A percentile compares a stretch with the other conserved stretches of the same genome.
Evolutionary conservation across 2,113 vertebrate species (phyloP).

Genomic region (Malurus cyaneus): DNA sequence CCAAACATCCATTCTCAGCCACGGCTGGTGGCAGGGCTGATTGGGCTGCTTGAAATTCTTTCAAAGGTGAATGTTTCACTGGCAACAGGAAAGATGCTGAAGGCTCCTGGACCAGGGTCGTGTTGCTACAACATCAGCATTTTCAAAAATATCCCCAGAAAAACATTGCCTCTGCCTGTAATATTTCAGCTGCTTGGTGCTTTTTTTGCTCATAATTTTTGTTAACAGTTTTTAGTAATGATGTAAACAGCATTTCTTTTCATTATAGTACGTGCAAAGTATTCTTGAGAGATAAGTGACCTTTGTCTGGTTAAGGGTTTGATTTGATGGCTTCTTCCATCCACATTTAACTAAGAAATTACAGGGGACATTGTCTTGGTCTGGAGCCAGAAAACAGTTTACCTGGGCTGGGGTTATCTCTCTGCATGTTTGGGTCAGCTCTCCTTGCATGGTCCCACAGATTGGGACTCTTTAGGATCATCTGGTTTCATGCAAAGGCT

Average conservation of each 20-base stretch:
- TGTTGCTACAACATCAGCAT: neutral
- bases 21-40: rapidly evolving
- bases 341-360: neutral
- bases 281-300: neutral
- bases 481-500: neutral
- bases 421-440: neutral
- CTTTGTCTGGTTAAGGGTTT: neutral
- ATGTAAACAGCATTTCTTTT: neutral
- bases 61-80: neutral
- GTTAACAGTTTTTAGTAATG: neutral
- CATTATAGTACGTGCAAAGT: neutral
- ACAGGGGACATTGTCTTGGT: neutral
- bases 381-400: neutral
- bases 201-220: neutral
- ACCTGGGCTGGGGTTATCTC: neutral
- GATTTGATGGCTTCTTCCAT: neutral
- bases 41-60: neutral
- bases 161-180: neutral
- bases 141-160: neutral
- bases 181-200: neutral
- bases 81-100: neutral
- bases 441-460: neutral
- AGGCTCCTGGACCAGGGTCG: rapidly evolving
- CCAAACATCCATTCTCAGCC: constrained; percentile 7
- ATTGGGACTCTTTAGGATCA: rapidly evolving